These are phyloP conservation scores for Actenoides lindsayi DNA, from an alignment of 2,113 vertebrate genomes.

Conservation along the genomic window DNA sequence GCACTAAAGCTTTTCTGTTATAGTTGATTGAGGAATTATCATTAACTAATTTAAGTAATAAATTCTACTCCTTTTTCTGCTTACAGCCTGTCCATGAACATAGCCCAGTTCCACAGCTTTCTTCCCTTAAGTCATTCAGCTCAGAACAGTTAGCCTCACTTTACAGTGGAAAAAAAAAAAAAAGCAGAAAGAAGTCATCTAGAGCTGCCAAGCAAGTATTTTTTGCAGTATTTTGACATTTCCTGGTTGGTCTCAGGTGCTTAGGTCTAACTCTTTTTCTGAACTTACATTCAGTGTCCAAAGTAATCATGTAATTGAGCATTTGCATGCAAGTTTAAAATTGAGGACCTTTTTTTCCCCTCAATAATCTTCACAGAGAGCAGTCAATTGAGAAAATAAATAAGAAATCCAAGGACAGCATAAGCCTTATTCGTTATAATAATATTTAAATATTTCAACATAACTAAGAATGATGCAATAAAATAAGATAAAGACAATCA, in stretches of 20 bases:
- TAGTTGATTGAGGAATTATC: neutral
- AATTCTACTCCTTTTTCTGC: neutral
- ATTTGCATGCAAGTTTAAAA: neutral
- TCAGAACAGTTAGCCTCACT: neutral
- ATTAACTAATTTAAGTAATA: neutral
- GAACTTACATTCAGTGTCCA: neutral
- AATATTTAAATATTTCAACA: neutral
- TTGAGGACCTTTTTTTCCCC: neutral
- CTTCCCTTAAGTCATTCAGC: neutral
- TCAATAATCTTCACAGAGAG: neutral
- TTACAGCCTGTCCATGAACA: neutral
- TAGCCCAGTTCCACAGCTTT: neutral
- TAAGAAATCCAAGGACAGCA: neutral
- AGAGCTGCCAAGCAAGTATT: neutral
- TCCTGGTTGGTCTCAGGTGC: neutral
- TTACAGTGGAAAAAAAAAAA: neutral
- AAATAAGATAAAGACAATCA: neutral
- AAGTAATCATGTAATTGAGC: neutral
- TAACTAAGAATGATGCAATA: neutral
- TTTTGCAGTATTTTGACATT: neutral
- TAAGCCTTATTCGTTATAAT: neutral
- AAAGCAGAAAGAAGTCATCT: neutral
- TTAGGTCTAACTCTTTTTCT: neutral
- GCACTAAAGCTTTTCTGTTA: neutral
- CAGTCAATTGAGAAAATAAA: neutral